Base-by-base conservation (phyloP, 2,797 vertebrate genomes). In the Chaenodraco wilsoni region DNA sequence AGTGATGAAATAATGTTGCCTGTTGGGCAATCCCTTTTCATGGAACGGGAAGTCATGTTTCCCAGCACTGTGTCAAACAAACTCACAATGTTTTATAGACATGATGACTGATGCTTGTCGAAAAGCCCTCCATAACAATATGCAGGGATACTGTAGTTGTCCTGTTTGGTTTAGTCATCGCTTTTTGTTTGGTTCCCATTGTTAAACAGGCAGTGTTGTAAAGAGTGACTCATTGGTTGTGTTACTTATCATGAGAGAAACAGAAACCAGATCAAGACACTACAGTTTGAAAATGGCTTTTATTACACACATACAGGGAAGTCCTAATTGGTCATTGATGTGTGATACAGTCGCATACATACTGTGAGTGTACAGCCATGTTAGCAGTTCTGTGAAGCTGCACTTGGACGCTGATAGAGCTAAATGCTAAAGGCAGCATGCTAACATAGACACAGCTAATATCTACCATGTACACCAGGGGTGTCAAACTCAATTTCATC, bases 41-140 rank as follows among this genome's bases (percentile, higher is more conserved):
- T 76, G 78, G 73, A 61, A 88, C 44, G 66, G 87, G 84, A 92
- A 92, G 87, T 87, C 0, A 31, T 72, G 65, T 86, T 93, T 92
- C 88, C 84, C 84, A 87, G 87, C 78, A 65, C 57, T 78, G 63
- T 81, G 85, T 92, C 72, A 88, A 90, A 92, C 65, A 86, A 59
- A 85, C 78, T 84, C 89, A 74, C 23, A 33, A 78, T 81, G 73
- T 71, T 88, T 90, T 88, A 89, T 86, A 69, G 84, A 45, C 33
- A 14, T 17, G 82, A 72, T 72, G 79, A 88, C 69, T 78, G 83
- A 86, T 60, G 13, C 65, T 58, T 12, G 8, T 63, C 60, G 56
- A 88, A 27, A 27, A 76, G 65, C 60, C 3, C 56, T 84, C 33
- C 44, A 40, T 83, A 84, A 90, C 86, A 75, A 79, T 61, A 85